phyloP scores from a whole-genome alignment of 2,888 invertebrate genomes.

The Clostera curtula region DNA sequence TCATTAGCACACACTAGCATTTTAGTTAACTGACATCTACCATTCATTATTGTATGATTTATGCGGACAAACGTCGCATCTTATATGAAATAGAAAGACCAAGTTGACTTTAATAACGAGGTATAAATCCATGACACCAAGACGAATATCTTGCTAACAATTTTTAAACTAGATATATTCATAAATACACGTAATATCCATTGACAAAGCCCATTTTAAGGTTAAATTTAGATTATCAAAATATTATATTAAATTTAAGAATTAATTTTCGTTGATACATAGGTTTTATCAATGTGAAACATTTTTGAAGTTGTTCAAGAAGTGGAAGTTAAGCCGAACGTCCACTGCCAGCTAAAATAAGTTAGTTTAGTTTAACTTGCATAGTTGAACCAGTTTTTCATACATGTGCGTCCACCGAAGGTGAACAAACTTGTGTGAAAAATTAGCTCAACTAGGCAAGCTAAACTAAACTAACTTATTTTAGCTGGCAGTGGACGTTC shows the following conservation, averaged over 20 bases:
- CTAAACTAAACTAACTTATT: too few species aligned
- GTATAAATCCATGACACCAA: conserved; percentile 49
- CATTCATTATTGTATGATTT: conserved; percentile 14
- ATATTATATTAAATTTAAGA: conserved; percentile 33
- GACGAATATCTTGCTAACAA: conserved; percentile 32
- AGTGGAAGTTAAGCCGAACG: too few species aligned
- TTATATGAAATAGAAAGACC: conserved; percentile 26
- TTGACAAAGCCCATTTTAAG: conserved; percentile 49
- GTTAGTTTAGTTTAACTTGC: too few species aligned
- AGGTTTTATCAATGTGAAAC: too few species aligned
- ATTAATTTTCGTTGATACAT: conserved; percentile 36
- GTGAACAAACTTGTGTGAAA: too few species aligned
- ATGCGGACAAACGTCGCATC: conserved; percentile 16
- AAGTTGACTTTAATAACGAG: conserved; percentile 39
- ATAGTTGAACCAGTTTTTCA: too few species aligned
- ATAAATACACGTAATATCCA: conserved; percentile 39
- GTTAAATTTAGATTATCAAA: conserved; percentile 50
- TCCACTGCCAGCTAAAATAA: too few species aligned
- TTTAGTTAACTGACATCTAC: conserved; percentile 16
- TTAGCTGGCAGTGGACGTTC: too few species aligned
- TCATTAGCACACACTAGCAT: conserved; percentile 36
- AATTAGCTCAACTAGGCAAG: too few species aligned
- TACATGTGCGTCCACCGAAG: too few species aligned
- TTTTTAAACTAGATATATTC: conserved; percentile 32
- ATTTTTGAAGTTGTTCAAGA: too few species aligned